A percentile compares a stretch with the other conserved stretches of the same genome.
phyloP scores from a whole-genome alignment of 2,797 vertebrate species.

The Trachops cirrhosus region DNA sequence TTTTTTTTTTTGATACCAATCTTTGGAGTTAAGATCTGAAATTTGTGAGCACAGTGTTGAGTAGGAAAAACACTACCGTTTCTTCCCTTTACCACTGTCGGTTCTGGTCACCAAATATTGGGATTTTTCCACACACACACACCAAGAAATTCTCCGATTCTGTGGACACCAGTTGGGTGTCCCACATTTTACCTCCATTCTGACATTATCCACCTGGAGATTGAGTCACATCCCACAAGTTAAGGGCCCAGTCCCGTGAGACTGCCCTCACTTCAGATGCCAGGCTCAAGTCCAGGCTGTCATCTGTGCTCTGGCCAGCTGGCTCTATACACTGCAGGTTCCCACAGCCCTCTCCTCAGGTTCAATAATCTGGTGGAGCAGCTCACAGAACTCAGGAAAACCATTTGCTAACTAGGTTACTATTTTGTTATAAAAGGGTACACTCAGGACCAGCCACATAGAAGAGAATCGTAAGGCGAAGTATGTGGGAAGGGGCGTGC shows the following conservation, averaged over 20 bases:
- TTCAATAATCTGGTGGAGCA: background rate
- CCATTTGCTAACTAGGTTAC: background rate
- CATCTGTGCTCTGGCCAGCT: background rate
- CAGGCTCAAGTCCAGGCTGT: background rate
- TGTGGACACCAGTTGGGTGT: background rate
- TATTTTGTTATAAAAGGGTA: background rate
- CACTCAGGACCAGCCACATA: background rate
- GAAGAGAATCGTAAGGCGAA: background rate
- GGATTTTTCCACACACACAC: background rate
- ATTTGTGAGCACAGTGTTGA: background rate
- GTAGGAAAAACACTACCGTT: background rate
- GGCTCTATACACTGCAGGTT: background rate
- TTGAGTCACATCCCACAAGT: background rate
- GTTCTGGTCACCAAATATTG: background rate
- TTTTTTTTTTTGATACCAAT: background rate
- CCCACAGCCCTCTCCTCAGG: background rate
- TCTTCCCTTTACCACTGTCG: background rate
- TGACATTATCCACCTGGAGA: background rate
- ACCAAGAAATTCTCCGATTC: background rate
- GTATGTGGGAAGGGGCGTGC: background rate
- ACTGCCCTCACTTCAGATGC: background rate
- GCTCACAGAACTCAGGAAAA: background rate
- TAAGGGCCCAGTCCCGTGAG: background rate
- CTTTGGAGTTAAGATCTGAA: background rate
- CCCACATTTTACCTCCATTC: background rate